Percentiles rank a stretch among this genome's conserved stretches.
Evolutionary conservation across 2,113 vertebrate species (phyloP).

Genomic region (Antigone vipio): DNA sequence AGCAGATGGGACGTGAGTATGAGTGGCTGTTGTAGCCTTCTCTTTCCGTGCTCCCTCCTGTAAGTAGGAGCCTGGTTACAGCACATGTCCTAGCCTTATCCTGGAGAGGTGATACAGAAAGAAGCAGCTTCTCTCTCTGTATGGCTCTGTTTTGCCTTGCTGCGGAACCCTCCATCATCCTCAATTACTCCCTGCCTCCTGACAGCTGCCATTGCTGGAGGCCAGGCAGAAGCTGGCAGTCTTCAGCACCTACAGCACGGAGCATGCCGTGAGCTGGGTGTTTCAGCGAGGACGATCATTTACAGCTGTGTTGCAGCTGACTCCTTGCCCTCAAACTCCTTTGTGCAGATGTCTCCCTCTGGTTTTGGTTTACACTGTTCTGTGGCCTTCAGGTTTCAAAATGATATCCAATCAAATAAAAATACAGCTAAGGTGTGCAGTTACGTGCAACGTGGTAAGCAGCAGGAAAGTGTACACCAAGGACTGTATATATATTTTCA

Average conservation of each 20-base stretch:
- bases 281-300: accelerated
- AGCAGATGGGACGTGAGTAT: slow-evolving; percentile 36
- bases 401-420: background rate
- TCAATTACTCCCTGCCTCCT: background rate
- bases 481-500: background rate
- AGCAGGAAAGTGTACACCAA: background rate
- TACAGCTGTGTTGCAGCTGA: too few relatives aligned
- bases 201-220: background rate
- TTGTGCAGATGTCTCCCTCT: background rate
- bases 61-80: background rate
- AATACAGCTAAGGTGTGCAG: background rate
- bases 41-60: background rate
- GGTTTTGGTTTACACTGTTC: background rate
- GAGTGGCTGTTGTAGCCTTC: background rate
- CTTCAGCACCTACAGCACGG: background rate
- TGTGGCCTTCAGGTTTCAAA: background rate
- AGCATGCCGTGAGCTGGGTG: background rate
- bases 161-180: background rate
- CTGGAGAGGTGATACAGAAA: background rate
- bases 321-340: background rate
- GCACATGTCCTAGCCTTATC: background rate
- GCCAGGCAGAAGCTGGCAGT: background rate
- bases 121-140: background rate
- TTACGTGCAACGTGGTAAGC: background rate
- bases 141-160: background rate